Evolutionary conservation across 2,113 vertebrate species (phyloP), one percentile per base, ranked within the genome.

Genomic region (Porphyrio hochstetteri): DNA sequence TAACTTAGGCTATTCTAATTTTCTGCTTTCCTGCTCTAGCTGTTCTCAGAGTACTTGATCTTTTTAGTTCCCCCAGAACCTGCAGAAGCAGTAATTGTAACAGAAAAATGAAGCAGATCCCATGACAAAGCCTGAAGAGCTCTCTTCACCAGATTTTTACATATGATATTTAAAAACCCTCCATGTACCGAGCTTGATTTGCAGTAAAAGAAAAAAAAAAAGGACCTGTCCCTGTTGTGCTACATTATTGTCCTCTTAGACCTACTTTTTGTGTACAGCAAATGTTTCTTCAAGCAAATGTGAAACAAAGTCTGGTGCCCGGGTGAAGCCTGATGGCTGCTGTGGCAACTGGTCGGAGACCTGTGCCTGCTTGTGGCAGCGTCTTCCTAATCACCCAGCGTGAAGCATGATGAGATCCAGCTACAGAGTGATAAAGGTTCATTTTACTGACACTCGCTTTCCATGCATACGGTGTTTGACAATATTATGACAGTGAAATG

Each of bases 401-500:
- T 4, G 3, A 40, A 31, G 33, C 9, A 3, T 23, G 38, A 3
- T 27, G 44, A 65, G 36, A 25, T 21, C 71, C 6, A 23, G 13
- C 80, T 64, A 40, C 33, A 0, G 2, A 40, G 25, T 24, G 16
- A 50, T 1, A 53, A 38, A 57, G 12, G 5, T 21, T 74, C 1
- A 5, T 86, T 92, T 77, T 77, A 35, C 35, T 46, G 38, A 27
- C 28, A 2, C n/a, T 61, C 4, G 0, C 5, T 65, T 10, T 72
- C 24, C 5, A 2, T 74, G 12, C 50, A 4, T 33, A 65, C 86
- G 46, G 55, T 76, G 93, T 28, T 77, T 13, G 14, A 68, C 46
- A 91, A 61, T 59, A 44, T 46, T 56, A 40, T 13, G 28, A 44
- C 77, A 82, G 27, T 78, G 77, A 91, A 92, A 82, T 67, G 70